Evolutionary conservation across 2,113 vertebrate genomes (phyloP).

Genomic region (Perca fluviatilis): DNA sequence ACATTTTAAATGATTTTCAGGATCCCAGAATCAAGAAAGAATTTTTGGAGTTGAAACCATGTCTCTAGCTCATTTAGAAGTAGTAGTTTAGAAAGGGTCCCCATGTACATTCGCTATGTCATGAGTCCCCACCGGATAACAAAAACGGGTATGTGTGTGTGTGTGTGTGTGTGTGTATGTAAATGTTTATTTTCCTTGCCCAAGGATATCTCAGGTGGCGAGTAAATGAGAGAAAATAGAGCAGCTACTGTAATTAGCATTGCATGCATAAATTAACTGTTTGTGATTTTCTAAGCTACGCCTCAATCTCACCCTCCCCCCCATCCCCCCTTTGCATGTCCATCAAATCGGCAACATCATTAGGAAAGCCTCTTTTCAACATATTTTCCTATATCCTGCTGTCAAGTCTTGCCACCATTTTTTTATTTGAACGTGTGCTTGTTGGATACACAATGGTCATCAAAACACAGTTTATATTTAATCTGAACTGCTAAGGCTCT

Average conservation of each 20-base stretch:
- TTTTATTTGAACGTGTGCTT: conserved; percentile 29
- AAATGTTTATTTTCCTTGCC: conserved; percentile 52
- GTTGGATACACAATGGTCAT: conserved; percentile 16
- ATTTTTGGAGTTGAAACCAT: no score
- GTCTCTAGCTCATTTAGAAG: no score
- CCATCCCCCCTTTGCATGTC: conserved; percentile 20
- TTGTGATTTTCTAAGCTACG: conserved; percentile 52
- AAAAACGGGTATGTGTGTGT: no score
- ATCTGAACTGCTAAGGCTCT: neutral
- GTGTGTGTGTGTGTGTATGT: conserved; percentile 14
- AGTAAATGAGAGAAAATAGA: conserved; percentile 62
- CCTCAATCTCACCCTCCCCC: conserved; percentile 17
- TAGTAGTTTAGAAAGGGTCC: no score
- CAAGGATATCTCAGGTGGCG: conserved; percentile 68
- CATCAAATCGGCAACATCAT: conserved; percentile 63
- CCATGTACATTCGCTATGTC: no score
- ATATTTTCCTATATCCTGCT: conserved; percentile 12
- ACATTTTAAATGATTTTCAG: no score
- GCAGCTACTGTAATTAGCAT: conserved; percentile 61
- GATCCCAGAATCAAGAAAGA: no score
- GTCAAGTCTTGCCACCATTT: neutral
- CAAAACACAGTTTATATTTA: conserved; percentile 20
- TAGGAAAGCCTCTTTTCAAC: conserved; percentile 28
- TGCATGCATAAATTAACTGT: conserved; percentile 69
- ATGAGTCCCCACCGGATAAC: no score